A percentile compares a stretch with the other conserved stretches of the same genome.
These are phyloP conservation scores for Eriosoma lanigerum DNA, from an alignment of 1,140 invertebrate species.

Conservation along the genomic window DNA sequence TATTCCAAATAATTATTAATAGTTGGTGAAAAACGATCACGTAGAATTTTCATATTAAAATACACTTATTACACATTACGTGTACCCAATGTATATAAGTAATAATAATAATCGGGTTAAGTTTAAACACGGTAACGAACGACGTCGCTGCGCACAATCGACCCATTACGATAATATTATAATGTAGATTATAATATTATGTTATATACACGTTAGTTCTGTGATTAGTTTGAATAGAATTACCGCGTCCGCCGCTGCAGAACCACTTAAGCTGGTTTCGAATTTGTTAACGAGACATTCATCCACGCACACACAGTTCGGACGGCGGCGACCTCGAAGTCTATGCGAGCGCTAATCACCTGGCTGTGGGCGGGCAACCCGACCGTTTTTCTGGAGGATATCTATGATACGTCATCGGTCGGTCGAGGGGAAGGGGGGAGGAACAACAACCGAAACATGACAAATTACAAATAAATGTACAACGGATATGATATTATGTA, in stretches of 20 bases:
- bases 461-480: conserved; percentile 41
- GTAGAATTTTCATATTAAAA: no score
- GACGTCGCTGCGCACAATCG: no score
- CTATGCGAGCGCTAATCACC: conserved; percentile 37
- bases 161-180: no score
- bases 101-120: no score
- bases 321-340: not conserved
- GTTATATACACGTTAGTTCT: not conserved
- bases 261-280: not conserved
- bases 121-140: no score
- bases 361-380: conserved; percentile 19
- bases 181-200: not conserved
- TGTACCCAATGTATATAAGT: no score
- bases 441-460: no score
- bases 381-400: not conserved
- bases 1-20: no score
- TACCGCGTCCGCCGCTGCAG: not conserved
- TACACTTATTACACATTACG: no score
- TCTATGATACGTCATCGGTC: not conserved
- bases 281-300: conserved; percentile 30
- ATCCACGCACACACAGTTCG: not conserved
- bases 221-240: conserved; percentile 28
- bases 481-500: not conserved
- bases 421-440: no score
- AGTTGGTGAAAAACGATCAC: no score